Conservation (phyloP, 2,888 invertebrate species). For the Habrosyne pyritoides region DNA sequence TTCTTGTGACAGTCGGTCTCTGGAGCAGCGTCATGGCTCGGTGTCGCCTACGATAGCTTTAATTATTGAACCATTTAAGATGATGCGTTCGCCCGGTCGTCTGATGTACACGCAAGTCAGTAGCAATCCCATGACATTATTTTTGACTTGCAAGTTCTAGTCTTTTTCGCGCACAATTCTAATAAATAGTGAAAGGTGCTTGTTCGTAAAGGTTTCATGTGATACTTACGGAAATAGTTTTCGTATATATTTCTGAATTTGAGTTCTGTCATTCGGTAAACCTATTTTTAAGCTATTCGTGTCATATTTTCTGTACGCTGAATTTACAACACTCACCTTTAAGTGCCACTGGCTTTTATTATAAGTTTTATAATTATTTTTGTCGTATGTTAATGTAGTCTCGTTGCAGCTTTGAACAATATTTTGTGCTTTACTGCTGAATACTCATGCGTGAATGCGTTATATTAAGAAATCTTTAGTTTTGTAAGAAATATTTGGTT, state of each 20-base stretch:
- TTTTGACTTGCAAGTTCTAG: conserved; percentile 72
- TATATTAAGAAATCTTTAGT: conserved; percentile 68
- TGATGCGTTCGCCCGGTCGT: conserved; percentile 30
- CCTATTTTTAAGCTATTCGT: conserved; percentile 67
- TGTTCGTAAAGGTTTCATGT: conserved; percentile 72
- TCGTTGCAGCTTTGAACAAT: conserved; percentile 82
- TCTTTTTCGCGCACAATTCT: conserved; percentile 77
- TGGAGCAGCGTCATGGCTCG: conserved; percentile 31
- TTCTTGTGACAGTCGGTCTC: conserved; percentile 17
- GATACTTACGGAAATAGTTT: conserved; percentile 64
- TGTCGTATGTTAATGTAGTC: conserved; percentile 65
- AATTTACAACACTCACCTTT: conserved; percentile 66
- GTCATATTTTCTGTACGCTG: conserved; percentile 76
- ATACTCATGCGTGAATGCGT: conserved; percentile 82
- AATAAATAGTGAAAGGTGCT: conserved; percentile 73
- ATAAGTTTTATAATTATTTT: conserved; percentile 60
- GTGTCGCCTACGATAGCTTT: conserved; percentile 66
- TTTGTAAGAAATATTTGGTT: conserved; percentile 56
- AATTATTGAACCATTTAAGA: conserved; percentile 54
- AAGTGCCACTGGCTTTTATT: conserved; percentile 76
- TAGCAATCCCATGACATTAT: conserved; percentile 67
- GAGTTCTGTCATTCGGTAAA: conserved; percentile 55
- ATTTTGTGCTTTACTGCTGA: conserved; percentile 81
- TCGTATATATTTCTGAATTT: conserved; percentile 55
- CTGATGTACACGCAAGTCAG: conserved; percentile 36